Evolutionary conservation across 2,888 invertebrate genomes (phyloP), one percentile per base, ranked within the genome.

Genomic region (Chrysopilus asiliformis): DNA sequence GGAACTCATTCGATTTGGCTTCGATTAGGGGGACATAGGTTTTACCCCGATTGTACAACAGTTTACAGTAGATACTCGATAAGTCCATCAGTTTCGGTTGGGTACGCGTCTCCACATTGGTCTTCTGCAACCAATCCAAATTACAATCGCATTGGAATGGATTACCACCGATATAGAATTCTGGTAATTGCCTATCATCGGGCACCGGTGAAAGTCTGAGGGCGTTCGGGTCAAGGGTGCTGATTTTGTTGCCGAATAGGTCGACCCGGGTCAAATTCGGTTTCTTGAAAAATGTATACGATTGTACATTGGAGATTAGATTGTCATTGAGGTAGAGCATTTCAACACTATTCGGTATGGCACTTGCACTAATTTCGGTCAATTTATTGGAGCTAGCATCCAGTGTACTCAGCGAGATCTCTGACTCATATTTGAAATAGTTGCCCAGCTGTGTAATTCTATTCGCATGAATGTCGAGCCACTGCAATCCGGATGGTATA

Each of bases 91-190:
- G 81, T 52, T 77, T 72, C 17, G 87, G 89, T 64, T 89, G 85
- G 56, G 87, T 86, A 49, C 87, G 70, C 41, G 83, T 66, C 60
- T 83, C 81, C 52, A 80, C 79, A 48, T 90, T 87, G 62, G 90
- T 83, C 53, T 87, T 72, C 60, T 90, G 89, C 54, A 91, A 65
- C 93, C 93, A 94, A 58, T 90, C 90, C 76, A 91, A 84, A 51
- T 86, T 85, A 68, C 93, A 94, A 61, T 90, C 87, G 59, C 93
- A 94, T 53, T 85, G 79, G 60, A 90, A 87, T 36, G 91, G 91
- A 70, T 94, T 94, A 47, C 85, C 86, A 33, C 86, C 87, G 47
- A 93, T 83, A 65, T 84, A 87, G 67, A 91, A 89, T 65, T 89
- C 85, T 34, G 90, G 89, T 47, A 87, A 69, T 47, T 76, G 72